Evolutionary conservation across 2,797 vertebrate species (phyloP).

Genomic region (Halcyon badia): DNA sequence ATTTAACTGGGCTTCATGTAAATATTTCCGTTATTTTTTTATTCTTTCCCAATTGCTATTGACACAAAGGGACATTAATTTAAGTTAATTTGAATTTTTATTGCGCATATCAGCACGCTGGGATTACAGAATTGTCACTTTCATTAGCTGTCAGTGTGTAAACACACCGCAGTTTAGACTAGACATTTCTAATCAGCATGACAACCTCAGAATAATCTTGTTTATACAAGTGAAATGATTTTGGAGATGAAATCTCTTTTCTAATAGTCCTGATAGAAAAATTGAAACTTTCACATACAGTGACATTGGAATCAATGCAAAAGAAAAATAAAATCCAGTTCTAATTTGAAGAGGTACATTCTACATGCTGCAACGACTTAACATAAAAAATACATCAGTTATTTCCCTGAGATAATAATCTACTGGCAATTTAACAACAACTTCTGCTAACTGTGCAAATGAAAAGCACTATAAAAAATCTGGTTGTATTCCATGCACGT

Average conservation of each 20-base stretch:
- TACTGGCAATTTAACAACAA: background rate
- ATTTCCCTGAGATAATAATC: background rate
- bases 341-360: background rate
- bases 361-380: background rate
- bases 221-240: background rate
- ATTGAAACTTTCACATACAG: background rate
- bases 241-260: background rate
- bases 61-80: background rate
- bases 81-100: background rate
- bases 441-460: background rate
- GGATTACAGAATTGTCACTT: background rate
- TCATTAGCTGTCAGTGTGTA: background rate
- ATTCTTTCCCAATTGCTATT: background rate
- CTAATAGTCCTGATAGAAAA: background rate
- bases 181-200: background rate
- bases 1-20: background rate
- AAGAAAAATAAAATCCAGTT: background rate
- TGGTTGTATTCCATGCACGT: background rate
- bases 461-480: background rate
- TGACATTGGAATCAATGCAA: background rate
- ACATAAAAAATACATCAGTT: background rate
- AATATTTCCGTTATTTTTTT: background rate
- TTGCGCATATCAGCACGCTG: background rate
- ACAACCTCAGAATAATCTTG: background rate
- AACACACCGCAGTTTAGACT: background rate